A percentile compares a stretch with the other conserved stretches of the same genome.
Conservation (phyloP, 2,888 invertebrate genomes). For the Cryptops parisi region DNA sequence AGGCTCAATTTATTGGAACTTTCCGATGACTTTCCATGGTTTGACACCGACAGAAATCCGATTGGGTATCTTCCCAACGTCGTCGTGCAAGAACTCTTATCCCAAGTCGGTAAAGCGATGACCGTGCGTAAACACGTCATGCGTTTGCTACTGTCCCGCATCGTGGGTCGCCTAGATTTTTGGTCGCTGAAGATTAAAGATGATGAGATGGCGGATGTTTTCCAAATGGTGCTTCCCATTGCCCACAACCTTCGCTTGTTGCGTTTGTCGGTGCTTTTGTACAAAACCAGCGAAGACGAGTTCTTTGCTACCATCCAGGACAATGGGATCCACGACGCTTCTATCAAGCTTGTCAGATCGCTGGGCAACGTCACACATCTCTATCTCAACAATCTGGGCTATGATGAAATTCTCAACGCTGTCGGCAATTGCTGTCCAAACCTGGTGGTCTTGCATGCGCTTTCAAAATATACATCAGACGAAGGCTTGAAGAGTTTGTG, state of each 20-base stretch:
- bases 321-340: too few species aligned
- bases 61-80: too few species aligned
- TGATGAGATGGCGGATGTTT: constrained; percentile 3
- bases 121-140: constrained; percentile 7
- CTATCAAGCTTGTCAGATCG: too few species aligned
- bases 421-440: constrained; percentile 1
- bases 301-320: too few species aligned
- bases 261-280: too few species aligned
- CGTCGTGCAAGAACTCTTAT: too few species aligned
- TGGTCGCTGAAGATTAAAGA: constrained; percentile 5
- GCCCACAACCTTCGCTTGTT: not conserved
- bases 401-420: constrained; percentile 1
- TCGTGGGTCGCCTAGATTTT: constrained; percentile 1
- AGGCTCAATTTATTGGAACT: too few species aligned
- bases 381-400: not conserved
- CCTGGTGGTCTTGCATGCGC: not conserved
- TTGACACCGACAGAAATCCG: too few species aligned
- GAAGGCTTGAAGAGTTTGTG: not conserved
- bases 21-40: too few species aligned
- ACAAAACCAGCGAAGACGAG: too few species aligned
- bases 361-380: constrained; percentile 8
- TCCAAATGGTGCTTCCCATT: not conserved
- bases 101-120: too few species aligned
- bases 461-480: constrained; percentile 6
- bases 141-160: constrained; percentile 6